These are phyloP conservation scores for Henricia sp. DNA, from an alignment of 53 echinoderm and acorn worm genomes.

Conservation along the genomic window DNA sequence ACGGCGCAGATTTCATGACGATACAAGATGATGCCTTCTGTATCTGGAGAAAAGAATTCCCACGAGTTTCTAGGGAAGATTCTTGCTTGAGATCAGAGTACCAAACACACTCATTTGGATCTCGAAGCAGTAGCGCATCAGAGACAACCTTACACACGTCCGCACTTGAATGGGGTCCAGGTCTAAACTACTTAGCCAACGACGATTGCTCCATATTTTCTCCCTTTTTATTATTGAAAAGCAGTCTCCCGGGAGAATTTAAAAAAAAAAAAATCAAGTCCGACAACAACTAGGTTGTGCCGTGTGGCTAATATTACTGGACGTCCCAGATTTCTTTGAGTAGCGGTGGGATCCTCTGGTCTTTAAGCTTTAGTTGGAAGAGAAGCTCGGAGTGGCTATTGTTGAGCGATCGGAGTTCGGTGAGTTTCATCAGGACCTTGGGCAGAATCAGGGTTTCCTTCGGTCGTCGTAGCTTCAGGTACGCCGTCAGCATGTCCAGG, in stretches of 20 bases:
- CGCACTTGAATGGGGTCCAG: neutral
- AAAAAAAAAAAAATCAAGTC: too few relatives aligned
- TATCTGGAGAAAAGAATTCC: neutral
- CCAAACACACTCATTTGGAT: too few relatives aligned
- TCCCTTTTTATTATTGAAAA: neutral
- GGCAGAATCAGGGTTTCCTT: conserved; percentile 93
- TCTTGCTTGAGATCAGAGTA: neutral
- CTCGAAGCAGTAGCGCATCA: neutral
- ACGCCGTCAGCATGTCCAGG: conserved; percentile 98
- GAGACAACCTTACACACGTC: neutral
- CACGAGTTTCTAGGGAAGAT: neutral
- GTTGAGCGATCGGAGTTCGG: conserved; percentile 96
- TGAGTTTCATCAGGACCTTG: conserved; percentile 98
- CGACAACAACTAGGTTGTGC: neutral
- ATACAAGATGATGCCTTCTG: too few relatives aligned
- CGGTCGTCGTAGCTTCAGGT: conserved; percentile 87
- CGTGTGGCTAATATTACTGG: conserved; percentile 64
- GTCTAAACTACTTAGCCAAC: neutral
- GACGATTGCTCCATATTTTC: neutral
- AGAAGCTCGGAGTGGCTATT: conserved; percentile 99
- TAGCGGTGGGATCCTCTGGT: conserved; percentile 98
- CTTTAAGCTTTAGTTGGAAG: conserved; percentile 95
- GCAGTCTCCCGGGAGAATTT: too few relatives aligned
- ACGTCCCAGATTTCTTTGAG: conserved; percentile 99
- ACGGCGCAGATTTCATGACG: neutral